Conservation (phyloP, 2,888 invertebrate species). For the Thereva nobilitata region DNA sequence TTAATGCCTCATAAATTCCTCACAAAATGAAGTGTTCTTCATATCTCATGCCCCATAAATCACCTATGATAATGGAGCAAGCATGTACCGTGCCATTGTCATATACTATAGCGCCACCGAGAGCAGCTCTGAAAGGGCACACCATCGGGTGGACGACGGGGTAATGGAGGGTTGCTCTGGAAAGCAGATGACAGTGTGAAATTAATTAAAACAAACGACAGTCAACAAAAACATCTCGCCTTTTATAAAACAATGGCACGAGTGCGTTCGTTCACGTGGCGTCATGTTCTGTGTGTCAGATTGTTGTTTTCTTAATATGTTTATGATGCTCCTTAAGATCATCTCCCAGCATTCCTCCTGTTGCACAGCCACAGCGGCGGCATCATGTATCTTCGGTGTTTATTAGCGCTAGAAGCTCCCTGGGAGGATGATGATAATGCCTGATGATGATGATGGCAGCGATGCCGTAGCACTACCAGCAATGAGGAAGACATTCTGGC, state of each 20-base stretch:
- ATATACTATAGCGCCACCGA: not conserved
- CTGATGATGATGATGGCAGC: too few species aligned
- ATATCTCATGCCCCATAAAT: too few species aligned
- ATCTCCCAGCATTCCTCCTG: too few species aligned
- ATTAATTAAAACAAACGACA: constrained; percentile 21
- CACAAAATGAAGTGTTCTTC: too few species aligned
- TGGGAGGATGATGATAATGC: too few species aligned
- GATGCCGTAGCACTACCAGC: too few species aligned
- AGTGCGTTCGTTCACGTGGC: constrained; percentile 9
- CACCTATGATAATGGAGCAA: too few species aligned
- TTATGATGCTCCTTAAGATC: too few species aligned
- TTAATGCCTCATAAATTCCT: too few species aligned
- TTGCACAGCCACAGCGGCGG: not conserved
- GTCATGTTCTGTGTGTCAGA: not conserved
- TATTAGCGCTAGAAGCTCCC: too few species aligned
- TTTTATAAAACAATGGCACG: constrained; percentile 18
- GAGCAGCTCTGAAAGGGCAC: not conserved
- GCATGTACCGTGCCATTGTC: too few species aligned
- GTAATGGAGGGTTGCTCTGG: not conserved
- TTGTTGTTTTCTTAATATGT: too few species aligned
- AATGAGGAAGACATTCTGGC: not conserved
- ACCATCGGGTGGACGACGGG: not conserved
- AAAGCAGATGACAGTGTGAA: constrained; percentile 21
- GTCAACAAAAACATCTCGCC: not conserved
- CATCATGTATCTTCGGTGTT: not conserved